Conservation (phyloP, 2,797 vertebrate genomes). For the Australoheros facetus region DNA sequence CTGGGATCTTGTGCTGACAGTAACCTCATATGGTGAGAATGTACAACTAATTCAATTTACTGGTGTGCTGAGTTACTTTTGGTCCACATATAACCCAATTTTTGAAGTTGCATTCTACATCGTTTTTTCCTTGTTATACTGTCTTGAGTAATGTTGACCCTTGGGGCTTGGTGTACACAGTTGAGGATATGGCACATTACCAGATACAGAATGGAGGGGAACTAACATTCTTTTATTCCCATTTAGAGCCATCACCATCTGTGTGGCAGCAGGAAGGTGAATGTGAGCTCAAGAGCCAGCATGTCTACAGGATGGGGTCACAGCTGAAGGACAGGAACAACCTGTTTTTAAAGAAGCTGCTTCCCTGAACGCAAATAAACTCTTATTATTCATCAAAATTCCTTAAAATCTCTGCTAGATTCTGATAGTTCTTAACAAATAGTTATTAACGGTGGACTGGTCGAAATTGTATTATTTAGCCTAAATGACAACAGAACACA, state of each 20-base stretch:
- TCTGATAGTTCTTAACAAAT: neutral
- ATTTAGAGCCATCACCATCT: constrained; percentile 15
- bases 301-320: constrained; percentile 6
- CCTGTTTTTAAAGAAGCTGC: neutral
- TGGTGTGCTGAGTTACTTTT: constrained; percentile 4
- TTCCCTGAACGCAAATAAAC: neutral
- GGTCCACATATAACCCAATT: constrained; percentile 11
- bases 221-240: constrained; percentile 34
- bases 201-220: constrained; percentile 13
- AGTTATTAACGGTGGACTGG: neutral
- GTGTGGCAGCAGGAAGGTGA: constrained; percentile 5
- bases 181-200: constrained; percentile 11
- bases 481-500: constrained; percentile 23
- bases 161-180: constrained; percentile 7
- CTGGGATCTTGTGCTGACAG: neutral
- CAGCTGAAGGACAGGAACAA: constrained; percentile 5
- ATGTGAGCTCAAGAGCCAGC: neutral
- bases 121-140: constrained; percentile 25
- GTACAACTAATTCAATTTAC: neutral
- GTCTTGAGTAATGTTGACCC: constrained; percentile 25
- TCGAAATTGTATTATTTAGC: constrained; percentile 20
- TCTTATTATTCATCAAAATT: neutral
- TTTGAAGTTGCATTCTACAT: constrained; percentile 8
- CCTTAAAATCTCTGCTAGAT: neutral
- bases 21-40: constrained; percentile 15